Evolutionary conservation across 1,140 invertebrate species (phyloP), one percentile per base, ranked within the genome.

Genomic region (Drosophila persimilis): DNA sequence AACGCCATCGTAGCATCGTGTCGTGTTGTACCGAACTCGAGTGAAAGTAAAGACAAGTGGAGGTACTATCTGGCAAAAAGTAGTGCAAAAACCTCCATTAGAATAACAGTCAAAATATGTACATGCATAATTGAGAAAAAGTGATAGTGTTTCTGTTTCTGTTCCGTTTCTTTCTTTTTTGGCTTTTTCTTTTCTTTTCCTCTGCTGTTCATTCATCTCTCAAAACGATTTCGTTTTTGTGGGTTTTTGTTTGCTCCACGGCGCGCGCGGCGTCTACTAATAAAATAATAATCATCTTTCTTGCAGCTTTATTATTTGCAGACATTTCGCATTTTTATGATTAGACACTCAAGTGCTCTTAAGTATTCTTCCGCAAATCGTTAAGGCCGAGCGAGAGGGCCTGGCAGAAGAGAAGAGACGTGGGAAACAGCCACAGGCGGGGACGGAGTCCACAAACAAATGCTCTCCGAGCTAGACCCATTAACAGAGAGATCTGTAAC

Each of bases 341-440:
- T 78, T 76, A 73, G 78, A 78, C 75, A 76, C 74, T 83, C 72
- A 79, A 86, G 81, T 78, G 66, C 59, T 58, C 75, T 83, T 52
- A 78, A 86, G 83, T 86, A 64, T 88, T 88, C 83, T 85, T 88
- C 78, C 83, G 78, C 79, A 85, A 80, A 77, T 80, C 77, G 63
- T 81, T 77, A 77, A 85, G 67, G 63, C 24, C 57, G 43, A 43
- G 57, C 41, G 39, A 51, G 41, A 53, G 44, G 13, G 53, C 17
- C 17, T n/a, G 22, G 20, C 35, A 8, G 46, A 48, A 47, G 53
- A 69, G 44, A 51, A 64, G 50, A 63, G 73, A 80, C 60, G 44
- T 65, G 77, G 53, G 73, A 70, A 73, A 77, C n/a, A 13, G 72
- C 81, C 81, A 11, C 31, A n/a, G 53, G 77, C 73, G 24, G 41